Conservation (phyloP, 2,888 invertebrate genomes). For the Heterodera filipjevi region DNA sequence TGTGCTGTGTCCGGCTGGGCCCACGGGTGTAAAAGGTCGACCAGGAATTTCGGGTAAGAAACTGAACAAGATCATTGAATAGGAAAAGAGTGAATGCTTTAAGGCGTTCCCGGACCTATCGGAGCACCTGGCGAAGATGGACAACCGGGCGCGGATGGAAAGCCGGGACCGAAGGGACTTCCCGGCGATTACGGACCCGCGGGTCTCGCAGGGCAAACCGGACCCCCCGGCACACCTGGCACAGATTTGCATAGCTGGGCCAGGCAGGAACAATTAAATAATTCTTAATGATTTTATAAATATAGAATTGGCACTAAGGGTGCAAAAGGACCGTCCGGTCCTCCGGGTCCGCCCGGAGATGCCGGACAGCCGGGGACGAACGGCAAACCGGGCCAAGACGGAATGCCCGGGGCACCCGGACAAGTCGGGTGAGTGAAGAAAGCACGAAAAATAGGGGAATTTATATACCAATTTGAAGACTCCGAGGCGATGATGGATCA, state of each 20-base stretch:
- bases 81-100: background rate
- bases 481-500: slow-evolving; percentile 4
- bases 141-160: slow-evolving; percentile 13
- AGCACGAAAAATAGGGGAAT: background rate
- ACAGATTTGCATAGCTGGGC: background rate
- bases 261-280: background rate
- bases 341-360: slow-evolving; percentile 24
- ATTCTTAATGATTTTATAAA: background rate
- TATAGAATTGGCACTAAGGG: slow-evolving; percentile 5
- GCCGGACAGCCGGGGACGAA: slow-evolving; percentile 6
- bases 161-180: slow-evolving; percentile 17
- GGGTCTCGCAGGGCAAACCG: background rate
- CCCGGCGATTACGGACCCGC: slow-evolving; percentile 21
- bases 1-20: slow-evolving; percentile 29
- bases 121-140: slow-evolving; percentile 13
- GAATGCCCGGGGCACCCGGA: slow-evolving; percentile 15
- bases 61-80: background rate
- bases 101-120: slow-evolving; percentile 13
- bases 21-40: slow-evolving; percentile 25
- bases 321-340: slow-evolving; percentile 19
- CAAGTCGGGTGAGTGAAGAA: background rate
- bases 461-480: background rate
- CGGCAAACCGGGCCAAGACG: slow-evolving; percentile 15
- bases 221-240: background rate
- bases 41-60: slow-evolving; percentile 5